Evolutionary conservation across 2,888 invertebrate genomes (phyloP).

Genomic region (Caenorhabditis zanzibari): DNA sequence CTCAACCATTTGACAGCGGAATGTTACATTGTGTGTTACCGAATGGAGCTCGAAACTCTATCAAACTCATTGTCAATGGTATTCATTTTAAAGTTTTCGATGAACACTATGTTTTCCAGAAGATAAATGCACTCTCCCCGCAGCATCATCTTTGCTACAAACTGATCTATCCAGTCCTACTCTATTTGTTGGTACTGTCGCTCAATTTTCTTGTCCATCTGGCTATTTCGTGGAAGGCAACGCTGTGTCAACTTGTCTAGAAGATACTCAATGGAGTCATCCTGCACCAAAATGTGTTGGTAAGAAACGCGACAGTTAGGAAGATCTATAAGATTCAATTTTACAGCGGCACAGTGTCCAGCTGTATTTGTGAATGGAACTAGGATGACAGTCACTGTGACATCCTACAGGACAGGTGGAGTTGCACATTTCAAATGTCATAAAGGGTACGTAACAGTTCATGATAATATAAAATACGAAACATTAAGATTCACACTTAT

Average conservation of each 20-base stretch:
- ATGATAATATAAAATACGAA: too few species aligned
- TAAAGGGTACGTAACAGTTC: conserved; percentile 55
- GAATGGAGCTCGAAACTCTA: conserved; percentile 87
- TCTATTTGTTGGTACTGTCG: conserved; percentile 76
- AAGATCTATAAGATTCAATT: not conserved
- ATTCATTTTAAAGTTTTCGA: not conserved
- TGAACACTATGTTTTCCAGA: conserved; percentile 71
- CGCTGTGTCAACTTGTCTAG: conserved; percentile 89
- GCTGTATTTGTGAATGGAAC: conserved; percentile 75
- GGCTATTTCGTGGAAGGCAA: conserved; percentile 82
- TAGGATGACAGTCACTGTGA: conserved; percentile 74
- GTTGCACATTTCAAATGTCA: conserved; percentile 87
- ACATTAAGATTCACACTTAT: conserved; percentile 73
- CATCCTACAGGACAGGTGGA: conserved; percentile 84
- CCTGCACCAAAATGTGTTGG: conserved; percentile 93
- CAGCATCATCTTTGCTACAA: conserved; percentile 68
- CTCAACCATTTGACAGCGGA: conserved; percentile 91
- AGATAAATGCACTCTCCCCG: conserved; percentile 75
- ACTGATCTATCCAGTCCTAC: conserved; percentile 73
- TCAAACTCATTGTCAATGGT: conserved; percentile 75
- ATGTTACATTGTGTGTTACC: conserved; percentile 92
- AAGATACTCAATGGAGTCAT: conserved; percentile 95
- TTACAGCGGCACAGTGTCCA: conserved; percentile 80
- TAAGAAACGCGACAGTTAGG: conserved; percentile 81
- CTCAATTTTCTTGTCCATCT: conserved; percentile 80